These are phyloP conservation scores for Balaeniceps rex DNA, from an alignment of 2,113 vertebrate species.

Conservation along the genomic window DNA sequence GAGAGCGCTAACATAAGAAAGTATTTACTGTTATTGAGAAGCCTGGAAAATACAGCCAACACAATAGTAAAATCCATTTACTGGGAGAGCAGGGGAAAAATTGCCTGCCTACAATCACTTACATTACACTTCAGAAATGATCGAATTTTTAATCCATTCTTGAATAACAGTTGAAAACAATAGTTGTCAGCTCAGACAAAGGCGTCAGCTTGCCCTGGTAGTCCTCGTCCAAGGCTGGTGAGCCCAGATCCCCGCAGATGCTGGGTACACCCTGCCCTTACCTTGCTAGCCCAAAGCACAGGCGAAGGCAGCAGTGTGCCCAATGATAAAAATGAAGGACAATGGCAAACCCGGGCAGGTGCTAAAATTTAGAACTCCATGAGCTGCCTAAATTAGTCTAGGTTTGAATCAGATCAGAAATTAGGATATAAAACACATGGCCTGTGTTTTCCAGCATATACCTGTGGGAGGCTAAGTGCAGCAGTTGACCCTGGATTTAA, in stretches of 20 bases:
- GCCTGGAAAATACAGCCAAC: background rate
- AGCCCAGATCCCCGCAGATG: background rate
- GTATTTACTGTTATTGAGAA: background rate
- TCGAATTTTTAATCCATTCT: background rate
- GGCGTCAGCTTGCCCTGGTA: background rate
- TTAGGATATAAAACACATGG: background rate
- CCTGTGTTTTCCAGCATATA: background rate
- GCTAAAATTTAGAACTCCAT: background rate
- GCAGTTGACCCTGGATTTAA: background rate
- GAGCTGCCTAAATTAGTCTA: background rate
- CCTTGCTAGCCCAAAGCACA: background rate
- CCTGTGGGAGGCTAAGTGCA: fast-evolving
- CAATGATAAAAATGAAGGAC: background rate
- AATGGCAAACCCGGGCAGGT: background rate
- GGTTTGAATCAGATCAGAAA: background rate
- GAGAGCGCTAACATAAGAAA: background rate
- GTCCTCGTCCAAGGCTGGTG: no score
- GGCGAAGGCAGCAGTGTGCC: fast-evolving
- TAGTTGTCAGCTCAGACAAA: background rate
- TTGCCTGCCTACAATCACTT: background rate
- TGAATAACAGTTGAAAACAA: background rate
- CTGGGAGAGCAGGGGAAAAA: background rate
- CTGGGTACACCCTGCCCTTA: background rate
- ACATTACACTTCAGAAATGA: background rate
- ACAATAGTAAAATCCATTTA: background rate